Evolutionary conservation across 2,797 vertebrate genomes (phyloP), one percentile per base, ranked within the genome.

Genomic region (Rhyacichthys aspro): DNA sequence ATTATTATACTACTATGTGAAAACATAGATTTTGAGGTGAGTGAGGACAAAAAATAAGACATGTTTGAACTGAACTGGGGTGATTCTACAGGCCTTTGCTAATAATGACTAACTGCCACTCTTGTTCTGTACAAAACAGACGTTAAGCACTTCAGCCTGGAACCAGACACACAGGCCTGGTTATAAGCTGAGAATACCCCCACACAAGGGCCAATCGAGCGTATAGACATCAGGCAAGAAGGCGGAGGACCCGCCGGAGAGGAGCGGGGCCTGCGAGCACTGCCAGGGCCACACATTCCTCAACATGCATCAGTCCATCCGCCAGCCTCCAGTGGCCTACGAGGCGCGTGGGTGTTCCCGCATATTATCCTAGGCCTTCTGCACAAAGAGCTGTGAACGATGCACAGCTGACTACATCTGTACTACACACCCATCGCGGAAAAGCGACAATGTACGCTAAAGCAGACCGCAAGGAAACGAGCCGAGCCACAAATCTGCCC

Each of bases 251-350:
- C 55, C 72, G 55, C 64, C 59, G 47, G 7, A 49, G 72, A 68
- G 67, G 63, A 76, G 68, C 59, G 63, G 73, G 87, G 87, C 88
- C 88, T 86, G 77, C 59, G 53, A 67, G 76, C 60, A 56, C 55
- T 63, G 65, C 61, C 80, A 78, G 80, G 79, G 81, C 87, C 81
- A 77, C 64, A 58, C 50, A 88, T 88, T 88, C 81, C 87, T 87
- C 19, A 83, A 84, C 85, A 79, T 80, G 83, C 84, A 90, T 85
- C 88, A 84, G 86, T 85, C 84, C 86, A 81, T 82, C 78, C 78
- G 76, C 65, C 77, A 65, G 70, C 79, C 82, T 83, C 79, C 70
- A 54, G 70, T 78, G 87, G 85, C 88, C 86, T 88, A 67, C 69
- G 63, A 67, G 70, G 76, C 68, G 74, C 72, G 78, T 18, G 72